Evolutionary conservation across 2,113 vertebrate species (phyloP).

Genomic region (Chitala chitala): DNA sequence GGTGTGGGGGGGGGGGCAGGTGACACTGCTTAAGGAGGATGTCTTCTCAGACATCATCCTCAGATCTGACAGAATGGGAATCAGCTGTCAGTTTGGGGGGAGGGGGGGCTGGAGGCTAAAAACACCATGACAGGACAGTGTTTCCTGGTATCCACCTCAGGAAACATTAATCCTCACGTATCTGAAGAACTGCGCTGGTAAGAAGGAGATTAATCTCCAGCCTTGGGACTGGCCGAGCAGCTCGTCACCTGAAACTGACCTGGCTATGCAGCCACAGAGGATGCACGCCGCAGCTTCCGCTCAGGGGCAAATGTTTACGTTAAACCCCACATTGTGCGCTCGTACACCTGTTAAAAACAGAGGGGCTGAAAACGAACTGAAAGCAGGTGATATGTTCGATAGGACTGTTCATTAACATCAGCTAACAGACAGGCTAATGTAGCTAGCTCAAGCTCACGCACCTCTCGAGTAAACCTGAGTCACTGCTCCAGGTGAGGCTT

Average conservation of each 20-base stretch:
- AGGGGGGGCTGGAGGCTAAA: background rate
- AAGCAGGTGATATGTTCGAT: too few species aligned
- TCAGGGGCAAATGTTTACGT: too few species aligned
- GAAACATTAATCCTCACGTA: background rate
- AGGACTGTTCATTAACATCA: too few species aligned
- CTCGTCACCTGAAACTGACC: background rate
- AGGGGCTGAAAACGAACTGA: too few species aligned
- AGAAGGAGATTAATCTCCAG: background rate
- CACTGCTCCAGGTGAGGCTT: too few species aligned
- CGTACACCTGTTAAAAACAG: too few species aligned
- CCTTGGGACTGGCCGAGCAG: background rate
- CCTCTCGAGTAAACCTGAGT: too few species aligned
- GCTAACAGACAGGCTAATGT: too few species aligned
- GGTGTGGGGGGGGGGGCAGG: background rate
- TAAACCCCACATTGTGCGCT: too few species aligned
- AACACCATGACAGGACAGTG: too few species aligned
- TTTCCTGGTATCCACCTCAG: background rate
- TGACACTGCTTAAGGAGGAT: background rate
- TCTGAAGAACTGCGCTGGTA: too few species aligned
- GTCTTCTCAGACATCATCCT: constrained; percentile 4
- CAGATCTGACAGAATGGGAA: background rate
- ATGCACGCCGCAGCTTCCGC: background rate
- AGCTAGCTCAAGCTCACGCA: too few species aligned
- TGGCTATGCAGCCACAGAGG: background rate
- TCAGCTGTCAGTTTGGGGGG: background rate